Evolutionary conservation across 2,888 invertebrate species (phyloP), one percentile per base, ranked within the genome.

Genomic region (Luffia ferchaultella): DNA sequence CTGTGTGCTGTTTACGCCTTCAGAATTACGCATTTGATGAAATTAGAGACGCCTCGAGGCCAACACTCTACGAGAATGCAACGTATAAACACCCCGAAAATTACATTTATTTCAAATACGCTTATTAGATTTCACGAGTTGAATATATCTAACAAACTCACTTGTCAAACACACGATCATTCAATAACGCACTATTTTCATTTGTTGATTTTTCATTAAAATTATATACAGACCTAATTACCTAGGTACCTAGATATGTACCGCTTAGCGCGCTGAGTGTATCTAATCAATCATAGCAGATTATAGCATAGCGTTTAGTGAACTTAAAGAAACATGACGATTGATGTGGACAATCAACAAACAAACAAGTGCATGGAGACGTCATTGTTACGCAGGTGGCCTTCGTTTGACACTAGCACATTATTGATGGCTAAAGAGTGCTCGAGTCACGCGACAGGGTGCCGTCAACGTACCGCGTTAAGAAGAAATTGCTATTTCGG

Each of bases 1-100:
- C 20, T 20, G 18, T 44, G 18, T 45, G 40, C 41, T 18, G 40
- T 18, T 18, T 19, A 42, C 42, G 20, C 49, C 43, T 16, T 7
- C 45, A n/a, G 5, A 45, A 45, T 45, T n/a, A 45, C 3, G 19
- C 19, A 45, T 45, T 45, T 45, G 16, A 46, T 30, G 12, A 12
- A 30, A 30, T 43, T 16, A 43, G 15, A 7, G 7, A 15, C 3
- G 7, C 7, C 43, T 16, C 43, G 17, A 43, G 17, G 17, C 3
- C 43, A 15, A 30, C n/a, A n/a, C 30, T 30, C 30, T 30, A 30
- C 12, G 30, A 30, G n/a, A n/a, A n/a, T n/a, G n/a, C n/a, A n/a
- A n/a, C n/a, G n/a, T n/a, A n/a, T n/a, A n/a, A n/a, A n/a, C n/a
- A n/a, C n/a, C n/a, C n/a, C n/a, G n/a, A n/a, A n/a, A n/a, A n/a